phyloP scores from a whole-genome alignment of 1,140 invertebrate species.

The Sweltsa coloradensis region DNA sequence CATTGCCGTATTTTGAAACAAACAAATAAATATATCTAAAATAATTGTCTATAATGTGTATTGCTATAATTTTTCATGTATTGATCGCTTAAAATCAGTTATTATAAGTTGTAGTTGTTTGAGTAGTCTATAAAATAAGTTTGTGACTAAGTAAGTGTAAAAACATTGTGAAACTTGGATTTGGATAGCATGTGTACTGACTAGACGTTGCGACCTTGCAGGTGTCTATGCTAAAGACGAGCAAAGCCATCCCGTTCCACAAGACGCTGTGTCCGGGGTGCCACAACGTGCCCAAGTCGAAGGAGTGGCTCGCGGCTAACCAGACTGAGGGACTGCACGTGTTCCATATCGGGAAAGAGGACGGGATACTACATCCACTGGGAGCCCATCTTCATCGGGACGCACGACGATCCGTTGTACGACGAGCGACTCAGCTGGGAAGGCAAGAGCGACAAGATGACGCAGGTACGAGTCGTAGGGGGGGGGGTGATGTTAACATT shows the following conservation, averaged over 20 bases:
- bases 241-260: conserved; percentile 79
- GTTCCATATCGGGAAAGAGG: conserved; percentile 73
- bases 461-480: conserved; percentile 68
- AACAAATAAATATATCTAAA: too few species aligned
- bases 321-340: conserved; percentile 58
- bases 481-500: too few species aligned
- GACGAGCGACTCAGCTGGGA: conserved; percentile 82
- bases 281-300: conserved; percentile 73
- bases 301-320: conserved; percentile 66
- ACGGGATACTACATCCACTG: conserved; percentile 68
- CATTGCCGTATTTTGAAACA: too few species aligned
- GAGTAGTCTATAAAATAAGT: too few species aligned
- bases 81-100: too few species aligned
- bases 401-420: conserved; percentile 74
- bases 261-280: conserved; percentile 79
- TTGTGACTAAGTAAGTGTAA: too few species aligned
- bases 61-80: too few species aligned
- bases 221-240: conserved; percentile 58
- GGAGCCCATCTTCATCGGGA: conserved; percentile 85
- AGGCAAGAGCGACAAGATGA: conserved; percentile 87
- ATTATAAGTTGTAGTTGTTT: too few species aligned
- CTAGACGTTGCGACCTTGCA: too few species aligned
- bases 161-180: too few species aligned
- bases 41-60: too few species aligned
- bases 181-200: too few species aligned